phyloP scores from a whole-genome alignment of 2,888 invertebrate genomes.

The Orthosia gracilis region DNA sequence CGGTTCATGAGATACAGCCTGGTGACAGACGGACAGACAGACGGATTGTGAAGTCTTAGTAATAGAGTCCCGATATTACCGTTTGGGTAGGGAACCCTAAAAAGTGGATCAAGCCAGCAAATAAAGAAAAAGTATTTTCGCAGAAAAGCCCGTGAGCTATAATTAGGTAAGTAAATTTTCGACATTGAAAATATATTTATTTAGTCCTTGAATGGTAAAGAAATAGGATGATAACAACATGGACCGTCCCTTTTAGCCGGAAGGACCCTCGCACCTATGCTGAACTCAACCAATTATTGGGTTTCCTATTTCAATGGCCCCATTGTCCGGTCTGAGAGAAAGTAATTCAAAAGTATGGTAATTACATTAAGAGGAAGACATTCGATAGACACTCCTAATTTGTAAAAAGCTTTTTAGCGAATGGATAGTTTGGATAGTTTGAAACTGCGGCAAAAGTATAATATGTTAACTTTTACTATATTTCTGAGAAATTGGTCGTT shows the following conservation, averaged over 20 bases:
- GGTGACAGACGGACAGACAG: too few species aligned
- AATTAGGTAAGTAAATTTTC: not conserved
- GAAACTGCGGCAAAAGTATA: too few species aligned
- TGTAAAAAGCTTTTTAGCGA: too few species aligned
- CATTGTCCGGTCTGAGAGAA: constrained; percentile 11
- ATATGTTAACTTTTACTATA: too few species aligned
- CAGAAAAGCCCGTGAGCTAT: not conserved
- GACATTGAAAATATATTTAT: not conserved
- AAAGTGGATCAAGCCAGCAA: too few species aligned
- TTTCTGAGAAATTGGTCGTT: too few species aligned
- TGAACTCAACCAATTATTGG: constrained; percentile 23
- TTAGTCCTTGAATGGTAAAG: constrained; percentile 2
- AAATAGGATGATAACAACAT: constrained; percentile 18
- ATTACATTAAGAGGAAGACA: not conserved
- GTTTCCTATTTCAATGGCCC: constrained; percentile 22
- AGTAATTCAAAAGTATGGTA: constrained; percentile 5
- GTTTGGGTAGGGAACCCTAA: too few species aligned
- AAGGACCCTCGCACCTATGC: constrained; percentile 5
- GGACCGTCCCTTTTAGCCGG: not conserved
- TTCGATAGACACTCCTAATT: too few species aligned
- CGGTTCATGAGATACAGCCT: too few species aligned
- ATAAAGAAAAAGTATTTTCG: not conserved
- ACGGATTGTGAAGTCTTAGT: too few species aligned
- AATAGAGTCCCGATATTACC: too few species aligned
- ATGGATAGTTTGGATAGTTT: too few species aligned